These are phyloP conservation scores for Spea bombifrons DNA, from an alignment of 2,113 vertebrate species.

Conservation along the genomic window DNA sequence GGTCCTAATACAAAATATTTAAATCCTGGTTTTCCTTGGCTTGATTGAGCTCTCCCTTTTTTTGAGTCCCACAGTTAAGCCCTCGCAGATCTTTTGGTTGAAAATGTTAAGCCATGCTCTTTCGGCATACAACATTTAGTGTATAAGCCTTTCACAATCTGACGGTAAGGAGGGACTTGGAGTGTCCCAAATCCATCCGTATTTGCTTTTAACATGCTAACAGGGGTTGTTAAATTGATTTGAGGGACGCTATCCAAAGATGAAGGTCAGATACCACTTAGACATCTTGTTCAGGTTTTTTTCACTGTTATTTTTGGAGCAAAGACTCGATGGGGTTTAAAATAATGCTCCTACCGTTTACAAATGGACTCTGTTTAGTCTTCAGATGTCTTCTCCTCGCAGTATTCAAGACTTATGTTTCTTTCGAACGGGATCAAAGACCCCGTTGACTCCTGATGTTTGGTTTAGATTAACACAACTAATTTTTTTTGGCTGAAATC, in stretches of 20 bases:
- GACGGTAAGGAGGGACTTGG: slow-evolving; percentile 13
- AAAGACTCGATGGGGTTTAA: slow-evolving; percentile 8
- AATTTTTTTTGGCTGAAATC: slow-evolving; percentile 24
- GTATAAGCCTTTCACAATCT: background rate
- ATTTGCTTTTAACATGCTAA: background rate
- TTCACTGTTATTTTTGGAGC: slow-evolving; percentile 30
- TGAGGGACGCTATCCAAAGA: slow-evolving; percentile 35
- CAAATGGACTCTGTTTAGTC: slow-evolving; percentile 13
- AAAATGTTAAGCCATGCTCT: too few relatives aligned
- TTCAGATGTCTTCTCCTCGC: slow-evolving; percentile 15
- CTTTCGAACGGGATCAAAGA: background rate
- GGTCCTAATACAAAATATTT: too few relatives aligned
- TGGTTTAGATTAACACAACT: slow-evolving; percentile 22
- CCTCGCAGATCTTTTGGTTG: too few relatives aligned
- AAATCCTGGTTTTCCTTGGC: too few relatives aligned
- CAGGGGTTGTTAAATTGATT: slow-evolving; percentile 39
- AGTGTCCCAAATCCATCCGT: slow-evolving; percentile 16
- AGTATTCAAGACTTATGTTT: slow-evolving; percentile 15
- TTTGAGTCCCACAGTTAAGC: too few relatives aligned
- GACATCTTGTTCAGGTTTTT: slow-evolving; percentile 37
- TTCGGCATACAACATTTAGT: too few relatives aligned
- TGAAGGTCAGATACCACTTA: slow-evolving; percentile 44
- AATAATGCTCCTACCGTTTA: slow-evolving; percentile 22
- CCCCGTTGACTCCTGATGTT: background rate
- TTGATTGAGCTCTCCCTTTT: too few relatives aligned